Conservation (phyloP, 2,113 vertebrate species). For the Lepus europaeus region DNA sequence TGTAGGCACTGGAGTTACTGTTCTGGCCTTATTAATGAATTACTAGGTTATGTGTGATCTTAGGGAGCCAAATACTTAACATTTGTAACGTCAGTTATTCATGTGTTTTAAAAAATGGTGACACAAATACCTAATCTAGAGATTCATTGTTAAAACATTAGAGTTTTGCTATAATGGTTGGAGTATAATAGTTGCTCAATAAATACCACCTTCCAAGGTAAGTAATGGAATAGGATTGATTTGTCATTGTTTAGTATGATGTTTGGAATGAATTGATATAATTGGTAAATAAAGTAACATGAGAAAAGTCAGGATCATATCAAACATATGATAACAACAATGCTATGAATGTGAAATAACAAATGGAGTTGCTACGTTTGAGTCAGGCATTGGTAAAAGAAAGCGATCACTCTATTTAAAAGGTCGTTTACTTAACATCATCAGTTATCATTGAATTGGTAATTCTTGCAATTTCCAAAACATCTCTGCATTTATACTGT, state of each 20-base stretch:
- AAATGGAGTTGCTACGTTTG: conserved; percentile 28
- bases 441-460: neutral
- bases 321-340: neutral
- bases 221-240: neutral
- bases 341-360: conserved; percentile 27
- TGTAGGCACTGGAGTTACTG: neutral
- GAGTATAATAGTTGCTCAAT: conserved; percentile 4
- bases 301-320: conserved; percentile 35
- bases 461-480: neutral
- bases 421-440: neutral
- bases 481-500: conserved; percentile 1
- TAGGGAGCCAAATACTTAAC: conserved; percentile 17
- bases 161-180: conserved; percentile 6
- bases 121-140: conserved; percentile 23
- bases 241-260: conserved; percentile 5
- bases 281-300: conserved; percentile 28
- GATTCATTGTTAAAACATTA: neutral
- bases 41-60: neutral
- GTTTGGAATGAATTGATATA: neutral
- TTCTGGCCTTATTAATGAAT: neutral
- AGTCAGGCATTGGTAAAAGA: conserved; percentile 13
- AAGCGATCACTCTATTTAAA: conserved; percentile 52
- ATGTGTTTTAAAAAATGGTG: neutral
- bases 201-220: conserved; percentile 49
- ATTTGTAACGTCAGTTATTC: conserved; percentile 37